Conservation (phyloP, 2,797 vertebrate species). For the Leptoclinus maculatus region DNA sequence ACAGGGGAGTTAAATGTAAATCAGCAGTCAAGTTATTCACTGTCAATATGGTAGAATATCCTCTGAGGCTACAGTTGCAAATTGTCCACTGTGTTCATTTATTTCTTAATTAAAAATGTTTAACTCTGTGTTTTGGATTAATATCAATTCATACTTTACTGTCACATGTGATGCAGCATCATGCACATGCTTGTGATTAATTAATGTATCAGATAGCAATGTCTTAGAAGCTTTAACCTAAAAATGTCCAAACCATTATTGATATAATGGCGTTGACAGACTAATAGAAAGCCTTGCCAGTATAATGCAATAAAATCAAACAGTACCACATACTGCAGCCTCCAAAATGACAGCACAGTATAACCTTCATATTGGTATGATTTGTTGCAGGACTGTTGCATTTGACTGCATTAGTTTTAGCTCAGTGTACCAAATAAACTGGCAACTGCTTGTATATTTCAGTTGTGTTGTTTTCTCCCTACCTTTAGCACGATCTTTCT, state of each 20-base stretch:
- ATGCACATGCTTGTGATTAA: neutral
- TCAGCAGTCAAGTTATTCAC: neutral
- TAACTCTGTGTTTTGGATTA: neutral
- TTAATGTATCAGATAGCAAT: neutral
- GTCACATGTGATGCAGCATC: neutral
- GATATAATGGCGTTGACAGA: neutral
- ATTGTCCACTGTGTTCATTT: too few relatives aligned
- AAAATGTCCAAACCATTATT: neutral
- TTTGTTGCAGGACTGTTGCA: neutral
- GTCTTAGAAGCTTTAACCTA: neutral
- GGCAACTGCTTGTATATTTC: neutral
- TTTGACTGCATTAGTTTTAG: neutral
- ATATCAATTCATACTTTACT: neutral
- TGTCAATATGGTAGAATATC: neutral
- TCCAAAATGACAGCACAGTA: neutral
- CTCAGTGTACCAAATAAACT: neutral
- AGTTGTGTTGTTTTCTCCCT: neutral
- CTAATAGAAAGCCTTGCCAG: neutral
- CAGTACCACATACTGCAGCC: neutral
- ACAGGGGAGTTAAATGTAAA: neutral
- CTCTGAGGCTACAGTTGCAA: slow-evolving; percentile 3
- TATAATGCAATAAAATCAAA: neutral
- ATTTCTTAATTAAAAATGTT: neutral
- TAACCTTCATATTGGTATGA: neutral
- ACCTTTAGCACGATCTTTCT: neutral